phyloP scores from a whole-genome alignment of 2,797 vertebrate genomes.

The Ctenochaetus hawaiiensis region DNA sequence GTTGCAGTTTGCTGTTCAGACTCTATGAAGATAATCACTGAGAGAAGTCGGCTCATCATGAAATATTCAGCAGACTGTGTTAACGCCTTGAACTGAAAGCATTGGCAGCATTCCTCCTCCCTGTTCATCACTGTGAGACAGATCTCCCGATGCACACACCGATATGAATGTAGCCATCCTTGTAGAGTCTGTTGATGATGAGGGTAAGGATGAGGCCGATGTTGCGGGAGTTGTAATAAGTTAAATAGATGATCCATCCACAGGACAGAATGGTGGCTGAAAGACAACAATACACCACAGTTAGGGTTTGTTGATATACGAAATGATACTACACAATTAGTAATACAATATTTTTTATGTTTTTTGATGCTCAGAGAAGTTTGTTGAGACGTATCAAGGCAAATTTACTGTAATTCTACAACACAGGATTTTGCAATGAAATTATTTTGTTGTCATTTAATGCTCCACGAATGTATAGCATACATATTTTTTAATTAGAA shows the following conservation, averaged over 20 bases:
- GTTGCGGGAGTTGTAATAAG: conserved; percentile 99
- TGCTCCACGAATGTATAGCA: background rate
- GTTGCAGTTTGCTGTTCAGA: conserved; percentile 35
- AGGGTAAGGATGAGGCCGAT: conserved; percentile 97
- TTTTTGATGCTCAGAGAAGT: background rate
- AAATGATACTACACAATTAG: background rate
- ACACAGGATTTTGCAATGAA: background rate
- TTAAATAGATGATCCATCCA: conserved; percentile 99
- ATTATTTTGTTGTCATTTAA: background rate
- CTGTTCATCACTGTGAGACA: conserved; percentile 32
- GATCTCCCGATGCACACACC: conserved; percentile 83
- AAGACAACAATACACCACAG: conserved; percentile 46
- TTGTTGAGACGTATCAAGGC: background rate
- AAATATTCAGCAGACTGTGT: conserved; percentile 65
- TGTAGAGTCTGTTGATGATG: conserved; percentile 96
- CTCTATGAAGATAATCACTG: conserved; percentile 43
- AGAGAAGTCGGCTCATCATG: conserved; percentile 53
- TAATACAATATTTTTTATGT: too few species aligned
- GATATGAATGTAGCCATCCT: conserved; percentile 98
- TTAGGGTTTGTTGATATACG: background rate
- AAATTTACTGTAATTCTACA: background rate
- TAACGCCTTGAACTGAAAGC: conserved; percentile 44
- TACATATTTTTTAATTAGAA: background rate
- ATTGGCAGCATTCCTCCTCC: conserved; percentile 18
- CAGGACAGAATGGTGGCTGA: conserved; percentile 99